Evolutionary conservation across 2,888 invertebrate species (phyloP).

Genomic region (Dusona sp.): DNA sequence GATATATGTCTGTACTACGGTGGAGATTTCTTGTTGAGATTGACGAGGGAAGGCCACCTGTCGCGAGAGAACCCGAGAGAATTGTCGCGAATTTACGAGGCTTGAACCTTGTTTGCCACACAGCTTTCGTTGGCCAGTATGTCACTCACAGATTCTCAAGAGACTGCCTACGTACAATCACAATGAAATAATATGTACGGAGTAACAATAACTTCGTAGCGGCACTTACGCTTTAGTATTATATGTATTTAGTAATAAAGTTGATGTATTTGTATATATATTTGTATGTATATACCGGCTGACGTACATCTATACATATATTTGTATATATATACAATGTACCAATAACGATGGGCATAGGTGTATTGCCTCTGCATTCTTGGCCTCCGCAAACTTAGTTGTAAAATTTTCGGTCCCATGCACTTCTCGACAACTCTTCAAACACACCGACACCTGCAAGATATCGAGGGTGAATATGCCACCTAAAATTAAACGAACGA

Average conservation of each 20-base stretch:
- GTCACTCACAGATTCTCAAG: constrained; percentile 52
- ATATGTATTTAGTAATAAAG: background rate
- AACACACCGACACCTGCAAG: no score
- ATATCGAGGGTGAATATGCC: no score
- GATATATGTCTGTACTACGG: background rate
- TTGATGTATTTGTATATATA: no score
- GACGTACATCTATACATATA: no score
- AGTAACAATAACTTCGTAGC: background rate
- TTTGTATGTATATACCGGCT: no score
- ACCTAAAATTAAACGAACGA: no score
- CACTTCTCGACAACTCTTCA: no score
- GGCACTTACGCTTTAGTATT: constrained; percentile 14
- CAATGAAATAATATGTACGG: background rate
- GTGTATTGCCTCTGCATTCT: no score
- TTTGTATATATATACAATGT: no score
- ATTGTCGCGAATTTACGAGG: constrained; percentile 52
- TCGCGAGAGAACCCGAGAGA: constrained; percentile 14
- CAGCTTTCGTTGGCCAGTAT: background rate
- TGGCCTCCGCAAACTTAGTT: no score
- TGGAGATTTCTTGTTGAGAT: constrained; percentile 30
- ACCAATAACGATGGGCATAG: no score
- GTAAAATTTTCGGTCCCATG: no score
- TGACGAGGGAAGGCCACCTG: constrained; percentile 50
- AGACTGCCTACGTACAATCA: constrained; percentile 1
- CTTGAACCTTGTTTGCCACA: constrained; percentile 34